These are phyloP conservation scores for Otus sunia DNA, from an alignment of 2,113 vertebrate species.

Conservation along the genomic window DNA sequence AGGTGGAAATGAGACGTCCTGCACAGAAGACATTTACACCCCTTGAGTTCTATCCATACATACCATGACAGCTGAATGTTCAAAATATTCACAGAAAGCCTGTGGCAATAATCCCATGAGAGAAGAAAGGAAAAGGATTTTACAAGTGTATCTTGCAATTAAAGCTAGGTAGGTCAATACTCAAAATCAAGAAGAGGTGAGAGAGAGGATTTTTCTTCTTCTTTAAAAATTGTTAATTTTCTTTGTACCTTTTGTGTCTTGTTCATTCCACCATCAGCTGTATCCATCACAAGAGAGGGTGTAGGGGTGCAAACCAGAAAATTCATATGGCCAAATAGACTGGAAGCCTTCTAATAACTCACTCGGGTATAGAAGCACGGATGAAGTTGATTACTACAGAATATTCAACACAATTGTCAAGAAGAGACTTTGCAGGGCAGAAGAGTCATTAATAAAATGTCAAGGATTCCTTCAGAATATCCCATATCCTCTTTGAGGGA, in stretches of 20 bases:
- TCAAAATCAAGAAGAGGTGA: not conserved
- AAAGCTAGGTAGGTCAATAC: not conserved
- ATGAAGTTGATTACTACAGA: not conserved
- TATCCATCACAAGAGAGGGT: not conserved
- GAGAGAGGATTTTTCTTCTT: not conserved
- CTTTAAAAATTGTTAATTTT: not conserved
- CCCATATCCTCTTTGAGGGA: not conserved
- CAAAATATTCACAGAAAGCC: not conserved
- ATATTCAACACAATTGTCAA: not conserved
- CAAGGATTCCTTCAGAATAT: not conserved
- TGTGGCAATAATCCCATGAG: not conserved
- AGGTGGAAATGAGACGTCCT: not conserved
- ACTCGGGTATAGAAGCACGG: not conserved
- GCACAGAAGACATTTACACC: not conserved
- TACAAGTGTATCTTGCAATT: not conserved
- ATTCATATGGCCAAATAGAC: not conserved
- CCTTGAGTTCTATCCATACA: fast-evolving
- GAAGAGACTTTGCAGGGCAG: not conserved
- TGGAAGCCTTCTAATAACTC: not conserved
- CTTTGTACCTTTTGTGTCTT: not conserved
- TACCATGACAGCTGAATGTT: not conserved
- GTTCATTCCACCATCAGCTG: not conserved
- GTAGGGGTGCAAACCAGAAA: not conserved
- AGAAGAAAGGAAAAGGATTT: not conserved
- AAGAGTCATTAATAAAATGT: not conserved